Base-by-base conservation (phyloP, 2,797 vertebrate species). In the Sitta carolinensis region DNA sequence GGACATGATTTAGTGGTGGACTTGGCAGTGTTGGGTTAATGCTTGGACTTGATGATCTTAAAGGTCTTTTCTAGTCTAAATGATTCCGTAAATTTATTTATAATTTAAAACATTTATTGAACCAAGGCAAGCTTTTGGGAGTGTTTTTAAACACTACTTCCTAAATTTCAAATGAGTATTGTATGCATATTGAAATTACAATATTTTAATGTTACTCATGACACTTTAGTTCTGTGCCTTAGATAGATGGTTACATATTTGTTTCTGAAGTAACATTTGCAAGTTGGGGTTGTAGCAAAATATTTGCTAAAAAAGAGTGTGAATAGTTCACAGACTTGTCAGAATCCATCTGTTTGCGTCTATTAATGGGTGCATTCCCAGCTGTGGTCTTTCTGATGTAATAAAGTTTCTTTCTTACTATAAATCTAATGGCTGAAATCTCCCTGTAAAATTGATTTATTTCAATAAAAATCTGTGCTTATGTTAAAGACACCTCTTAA, bases 331-430 rank as follows among this genome's bases (percentile, higher is more conserved):
- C 21, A 63, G 50, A 63, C 89, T 91, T 95, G 84, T 95, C 96
- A 96, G 83, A 93, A 94, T 94, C 95, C 97, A 97, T 97, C 96
- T 97, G 97, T 94, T 84, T 94, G 87, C 78, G 74, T 91, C 80
- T 95, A 93, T 96, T 95, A 97, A 90, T 48, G 85, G 82, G 59
- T 82, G 34, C 87, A 87, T 94, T 91, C 96, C 84, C 94, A 97
- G 97, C 90, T 96, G 95, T 90, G 95, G 75, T 83, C 84, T 89
- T 94, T 93, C 84, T 50, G 87, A 77, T 6, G 16, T 42, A 74
- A 94, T 84, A 91, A 93, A 89, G 23, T 85, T 83, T 91, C 64
- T 94, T 90, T 94, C 80, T 96, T 95, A 58, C 89, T 88, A 86
- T 47, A 86, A 94, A 77, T 47, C 29, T 36, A 20, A 51, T 27